A percentile compares a stretch with the other conserved stretches of the same genome.
These are phyloP conservation scores for Stomatorhinus walkeri DNA, from an alignment of 2,797 vertebrate species.

Conservation along the genomic window DNA sequence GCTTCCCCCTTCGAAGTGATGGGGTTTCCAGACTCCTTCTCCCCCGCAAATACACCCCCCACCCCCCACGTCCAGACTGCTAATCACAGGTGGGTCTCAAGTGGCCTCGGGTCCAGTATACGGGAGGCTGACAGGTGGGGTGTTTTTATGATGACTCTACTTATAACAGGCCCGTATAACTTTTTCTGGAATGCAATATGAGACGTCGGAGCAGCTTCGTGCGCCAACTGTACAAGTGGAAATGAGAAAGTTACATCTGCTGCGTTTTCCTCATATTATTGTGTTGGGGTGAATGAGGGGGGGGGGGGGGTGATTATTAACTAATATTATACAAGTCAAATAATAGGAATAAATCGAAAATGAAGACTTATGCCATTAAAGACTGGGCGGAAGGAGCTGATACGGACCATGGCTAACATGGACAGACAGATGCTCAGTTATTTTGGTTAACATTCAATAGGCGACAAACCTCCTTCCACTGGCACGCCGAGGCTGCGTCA, in stretches of 20 bases:
- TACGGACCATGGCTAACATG: neutral
- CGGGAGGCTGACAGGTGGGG: conserved; percentile 66
- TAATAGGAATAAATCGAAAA: neutral
- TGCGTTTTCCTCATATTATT: neutral
- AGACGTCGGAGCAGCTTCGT: conserved; percentile 50
- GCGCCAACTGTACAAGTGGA: neutral
- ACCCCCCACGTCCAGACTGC: conserved; percentile 34
- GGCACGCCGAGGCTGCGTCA: neutral
- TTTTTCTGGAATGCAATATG: conserved; percentile 53
- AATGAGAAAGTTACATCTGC: neutral
- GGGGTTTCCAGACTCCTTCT: conserved; percentile 33
- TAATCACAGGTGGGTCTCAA: conserved; percentile 64
- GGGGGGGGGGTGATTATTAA: neutral
- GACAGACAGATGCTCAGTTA: neutral
- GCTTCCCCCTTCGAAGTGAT: conserved; percentile 28
- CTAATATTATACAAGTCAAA: neutral
- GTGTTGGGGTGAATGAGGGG: neutral
- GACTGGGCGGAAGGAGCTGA: neutral
- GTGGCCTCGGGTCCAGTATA: conserved; percentile 37
- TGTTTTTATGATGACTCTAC: conserved; percentile 63
- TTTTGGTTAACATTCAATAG: conserved; percentile 6
- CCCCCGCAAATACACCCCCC: neutral
- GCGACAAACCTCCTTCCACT: neutral
- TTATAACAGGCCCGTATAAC: conserved; percentile 40
- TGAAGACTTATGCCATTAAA: neutral